Conservation (phyloP, 2,113 vertebrate species). For the western clawed frog (Xenopus tropicalis) region DNA sequence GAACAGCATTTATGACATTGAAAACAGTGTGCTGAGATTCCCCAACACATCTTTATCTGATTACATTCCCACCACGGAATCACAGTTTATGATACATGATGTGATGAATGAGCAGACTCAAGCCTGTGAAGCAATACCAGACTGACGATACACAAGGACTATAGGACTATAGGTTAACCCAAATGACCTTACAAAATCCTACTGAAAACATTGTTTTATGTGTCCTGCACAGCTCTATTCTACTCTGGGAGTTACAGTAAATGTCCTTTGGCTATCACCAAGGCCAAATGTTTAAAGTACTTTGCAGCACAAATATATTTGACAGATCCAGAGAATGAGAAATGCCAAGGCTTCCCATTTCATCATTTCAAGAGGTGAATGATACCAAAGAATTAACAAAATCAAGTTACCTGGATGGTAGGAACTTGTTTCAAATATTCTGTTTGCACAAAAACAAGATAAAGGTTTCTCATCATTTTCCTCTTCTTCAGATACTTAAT, state of each 20-base stretch:
- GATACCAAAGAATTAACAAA: no score
- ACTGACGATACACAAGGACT: not conserved
- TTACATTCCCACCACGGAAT: conserved; percentile 38
- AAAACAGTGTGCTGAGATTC: conserved; percentile 25
- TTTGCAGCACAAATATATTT: no score
- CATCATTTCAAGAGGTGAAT: no score
- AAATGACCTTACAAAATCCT: no score
- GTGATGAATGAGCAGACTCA: not conserved
- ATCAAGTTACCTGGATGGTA: not conserved
- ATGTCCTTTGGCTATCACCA: no score
- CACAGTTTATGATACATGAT: not conserved
- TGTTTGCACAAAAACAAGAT: conserved; percentile 4
- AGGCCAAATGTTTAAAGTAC: no score
- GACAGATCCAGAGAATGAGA: no score
- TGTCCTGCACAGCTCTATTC: not conserved
- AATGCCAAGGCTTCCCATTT: no score
- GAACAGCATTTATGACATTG: conserved; percentile 45
- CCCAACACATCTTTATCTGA: not conserved
- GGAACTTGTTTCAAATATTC: not conserved
- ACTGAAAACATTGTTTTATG: no score
- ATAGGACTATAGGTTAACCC: not conserved
- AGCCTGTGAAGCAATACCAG: not conserved
- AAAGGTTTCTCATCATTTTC: not conserved
- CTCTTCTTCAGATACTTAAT: conserved; percentile 25
- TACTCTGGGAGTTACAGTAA: no score